phyloP scores from a whole-genome alignment of 2,113 vertebrate genomes.

The Ursus arctos region DNA sequence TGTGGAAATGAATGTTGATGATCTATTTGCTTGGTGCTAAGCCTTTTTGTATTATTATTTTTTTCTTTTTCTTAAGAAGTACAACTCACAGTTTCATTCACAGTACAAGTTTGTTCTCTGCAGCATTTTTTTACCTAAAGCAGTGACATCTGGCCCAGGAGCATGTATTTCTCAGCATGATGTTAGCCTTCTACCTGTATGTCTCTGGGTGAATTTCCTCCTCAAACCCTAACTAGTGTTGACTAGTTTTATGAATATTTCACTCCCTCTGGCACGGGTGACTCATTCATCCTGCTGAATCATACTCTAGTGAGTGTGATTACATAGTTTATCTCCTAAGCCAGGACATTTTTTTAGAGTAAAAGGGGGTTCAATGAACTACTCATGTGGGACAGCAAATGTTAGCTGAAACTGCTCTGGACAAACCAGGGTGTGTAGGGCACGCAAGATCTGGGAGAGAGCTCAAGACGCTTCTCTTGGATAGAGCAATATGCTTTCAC shows the following conservation, averaged over 20 bases:
- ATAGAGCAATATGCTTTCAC: background rate
- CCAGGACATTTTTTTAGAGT: background rate
- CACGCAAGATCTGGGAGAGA: background rate
- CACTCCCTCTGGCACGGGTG: background rate
- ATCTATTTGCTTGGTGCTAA: background rate
- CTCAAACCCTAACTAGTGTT: background rate
- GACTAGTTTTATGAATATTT: background rate
- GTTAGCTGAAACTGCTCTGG: background rate
- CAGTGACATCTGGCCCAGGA: background rate
- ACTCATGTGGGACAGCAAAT: background rate
- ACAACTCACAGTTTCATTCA: background rate
- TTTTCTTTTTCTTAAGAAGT: background rate
- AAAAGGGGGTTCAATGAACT: background rate
- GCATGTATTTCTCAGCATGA: background rate
- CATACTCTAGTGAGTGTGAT: background rate
- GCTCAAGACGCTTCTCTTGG: background rate
- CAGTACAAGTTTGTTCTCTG: background rate
- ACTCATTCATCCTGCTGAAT: background rate
- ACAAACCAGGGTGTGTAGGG: background rate
- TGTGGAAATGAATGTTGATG: background rate
- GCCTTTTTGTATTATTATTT: background rate
- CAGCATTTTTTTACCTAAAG: background rate
- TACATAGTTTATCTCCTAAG: background rate
- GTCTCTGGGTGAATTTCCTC: background rate
- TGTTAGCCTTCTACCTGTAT: background rate